phyloP scores from a whole-genome alignment of 2,797 vertebrate species.

The Gobio occitaniae region DNA sequence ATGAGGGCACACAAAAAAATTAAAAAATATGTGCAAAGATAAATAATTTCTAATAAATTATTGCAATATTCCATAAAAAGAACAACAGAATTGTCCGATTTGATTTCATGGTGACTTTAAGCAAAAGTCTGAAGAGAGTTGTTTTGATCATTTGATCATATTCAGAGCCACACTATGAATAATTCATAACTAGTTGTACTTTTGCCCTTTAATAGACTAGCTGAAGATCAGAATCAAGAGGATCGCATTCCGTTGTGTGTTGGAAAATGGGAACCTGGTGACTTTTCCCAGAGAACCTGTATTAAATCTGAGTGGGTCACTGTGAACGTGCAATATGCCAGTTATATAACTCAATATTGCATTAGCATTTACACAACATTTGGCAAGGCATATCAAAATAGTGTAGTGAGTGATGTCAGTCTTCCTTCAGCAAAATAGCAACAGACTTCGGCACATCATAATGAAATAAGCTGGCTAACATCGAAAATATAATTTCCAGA shows the following conservation, averaged over 20 bases:
- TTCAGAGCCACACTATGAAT: conserved; percentile 7
- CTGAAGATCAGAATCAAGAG: conserved; percentile 29
- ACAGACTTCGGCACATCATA: neutral
- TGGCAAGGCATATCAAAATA: neutral
- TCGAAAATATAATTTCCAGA: neutral
- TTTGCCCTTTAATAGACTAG: conserved; percentile 7
- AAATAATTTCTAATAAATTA: neutral
- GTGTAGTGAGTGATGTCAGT: neutral
- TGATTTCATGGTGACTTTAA: neutral
- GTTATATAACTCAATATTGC: neutral
- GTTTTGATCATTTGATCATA: neutral
- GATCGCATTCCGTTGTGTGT: neutral
- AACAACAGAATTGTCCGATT: neutral
- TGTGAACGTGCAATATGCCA: neutral
- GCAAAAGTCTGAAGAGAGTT: neutral
- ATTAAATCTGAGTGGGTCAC: neutral
- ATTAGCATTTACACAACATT: conserved; percentile 15
- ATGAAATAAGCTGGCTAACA: neutral
- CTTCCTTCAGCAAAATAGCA: neutral
- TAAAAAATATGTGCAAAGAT: no score
- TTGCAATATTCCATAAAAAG: neutral
- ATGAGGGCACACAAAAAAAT: neutral
- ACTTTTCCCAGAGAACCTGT: neutral
- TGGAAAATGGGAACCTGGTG: neutral
- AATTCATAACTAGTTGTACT: neutral